Conservation (phyloP, 35 echinoderm and acorn worm species). For the Patiria miniata region DNA sequence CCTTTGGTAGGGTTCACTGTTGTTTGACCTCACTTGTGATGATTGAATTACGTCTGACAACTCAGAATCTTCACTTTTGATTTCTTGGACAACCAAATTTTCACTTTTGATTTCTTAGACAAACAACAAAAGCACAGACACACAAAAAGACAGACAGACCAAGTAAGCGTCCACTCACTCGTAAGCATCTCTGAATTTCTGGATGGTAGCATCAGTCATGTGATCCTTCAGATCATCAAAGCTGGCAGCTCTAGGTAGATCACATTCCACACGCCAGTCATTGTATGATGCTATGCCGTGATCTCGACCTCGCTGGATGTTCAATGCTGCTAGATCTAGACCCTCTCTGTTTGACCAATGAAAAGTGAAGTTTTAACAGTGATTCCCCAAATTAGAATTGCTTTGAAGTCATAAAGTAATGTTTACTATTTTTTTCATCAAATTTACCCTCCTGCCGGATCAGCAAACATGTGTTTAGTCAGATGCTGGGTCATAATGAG, state of each 20-base stretch:
- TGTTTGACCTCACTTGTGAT: too few relatives aligned
- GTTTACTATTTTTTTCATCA: too few relatives aligned
- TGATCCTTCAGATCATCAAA: slow-evolving; percentile 51
- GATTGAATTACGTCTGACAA: too few relatives aligned
- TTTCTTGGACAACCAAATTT: too few relatives aligned
- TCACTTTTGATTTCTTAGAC: too few relatives aligned
- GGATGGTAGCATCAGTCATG: slow-evolving; percentile 38
- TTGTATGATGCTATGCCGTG: slow-evolving; percentile 85
- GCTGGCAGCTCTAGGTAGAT: slow-evolving; percentile 7
- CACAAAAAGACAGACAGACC: background rate
- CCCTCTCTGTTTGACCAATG: slow-evolving; percentile 57
- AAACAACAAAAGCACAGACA: background rate
- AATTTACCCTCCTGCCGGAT: slow-evolving; percentile 47
- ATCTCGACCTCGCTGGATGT: slow-evolving; percentile 90
- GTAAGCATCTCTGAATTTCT: slow-evolving; percentile 45
- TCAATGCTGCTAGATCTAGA: slow-evolving; percentile 79
- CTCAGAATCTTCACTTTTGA: too few relatives aligned
- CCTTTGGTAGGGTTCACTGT: too few relatives aligned
- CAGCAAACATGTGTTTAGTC: slow-evolving; percentile 68
- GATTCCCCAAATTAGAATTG: background rate
- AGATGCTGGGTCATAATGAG: slow-evolving; percentile 38
- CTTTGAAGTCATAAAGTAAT: background rate
- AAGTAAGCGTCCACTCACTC: slow-evolving; percentile 31
- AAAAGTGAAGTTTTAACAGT: too few relatives aligned
- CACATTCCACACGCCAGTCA: slow-evolving; percentile 65